Evolutionary conservation across 2,113 vertebrate species (phyloP), one percentile per base, ranked within the genome.

Genomic region (Caracal caracal): DNA sequence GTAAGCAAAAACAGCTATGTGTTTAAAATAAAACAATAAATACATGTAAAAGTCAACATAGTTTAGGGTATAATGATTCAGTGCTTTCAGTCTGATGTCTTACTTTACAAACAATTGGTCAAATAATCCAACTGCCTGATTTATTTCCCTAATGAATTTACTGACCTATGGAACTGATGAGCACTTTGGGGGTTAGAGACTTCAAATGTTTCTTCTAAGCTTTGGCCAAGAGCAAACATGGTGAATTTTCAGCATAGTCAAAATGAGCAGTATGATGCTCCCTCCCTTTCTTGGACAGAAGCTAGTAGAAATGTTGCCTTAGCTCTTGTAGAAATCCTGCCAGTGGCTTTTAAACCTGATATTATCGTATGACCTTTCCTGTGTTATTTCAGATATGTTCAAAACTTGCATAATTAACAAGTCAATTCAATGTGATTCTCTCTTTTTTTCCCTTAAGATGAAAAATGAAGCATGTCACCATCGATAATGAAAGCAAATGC

Each of bases 401-500:
- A 97, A 93, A 47, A 63, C 61, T 85, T 90, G 63, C 94, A 83
- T 97, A 98, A 98, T 98, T 98, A 98, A 97, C 85, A 97, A 96
- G 94, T 94, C 94, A 97, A 91, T 96, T 97, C 94, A 90, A 97
- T 66, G 80, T 92, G 95, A 95, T 82, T 97, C 51, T 70, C 81
- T 75, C 76, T 94, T 30, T 94, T 30, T 43, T 2, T 24, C 19
- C 70, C 61, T 47, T 71, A 85, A 80, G 89, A 96, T 98, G 98
- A 98, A 98, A 98, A 98, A 98, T 98, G 94, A 96, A 98, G 97
- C 92, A 86, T 78, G 95, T 98, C 98, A 97, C 92, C 92, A 94
- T 88, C 63, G 88, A 98, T 98, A 98, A 99, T 98, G 98, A 98
- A 98, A 96, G 92, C 76, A 98, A 99, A 98, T 97, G 83, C 94